Conservation (phyloP, 2,113 vertebrate species). For the Phalacrocorax brasilianus region DNA sequence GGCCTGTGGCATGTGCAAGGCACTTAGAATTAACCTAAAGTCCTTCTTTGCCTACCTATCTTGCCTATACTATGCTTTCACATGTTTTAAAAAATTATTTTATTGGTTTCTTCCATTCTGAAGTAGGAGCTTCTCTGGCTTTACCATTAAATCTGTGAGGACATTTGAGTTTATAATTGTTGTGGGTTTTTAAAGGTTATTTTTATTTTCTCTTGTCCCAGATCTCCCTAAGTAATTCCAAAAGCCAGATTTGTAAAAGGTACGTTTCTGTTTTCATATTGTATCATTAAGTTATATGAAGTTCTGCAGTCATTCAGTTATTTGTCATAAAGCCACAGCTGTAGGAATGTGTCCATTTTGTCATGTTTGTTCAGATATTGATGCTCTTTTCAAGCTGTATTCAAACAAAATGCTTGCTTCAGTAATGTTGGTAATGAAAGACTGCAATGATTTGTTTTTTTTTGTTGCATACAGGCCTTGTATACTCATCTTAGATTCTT, state of each 20-base stretch:
- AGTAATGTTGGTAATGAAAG: background rate
- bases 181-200: background rate
- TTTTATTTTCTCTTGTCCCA: conserved; percentile 55
- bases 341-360: background rate
- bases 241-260: conserved; percentile 77
- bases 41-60: background rate
- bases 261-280: conserved; percentile 31
- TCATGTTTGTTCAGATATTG: background rate
- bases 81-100: background rate
- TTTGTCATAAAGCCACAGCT: background rate
- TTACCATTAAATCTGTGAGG: background rate
- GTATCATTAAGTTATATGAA: background rate
- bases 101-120: background rate
- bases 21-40: background rate
- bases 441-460: background rate
- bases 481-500: conserved; percentile 93
- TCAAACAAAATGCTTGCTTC: background rate
- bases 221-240: conserved; percentile 62
- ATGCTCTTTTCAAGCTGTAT: background rate
- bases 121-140: background rate
- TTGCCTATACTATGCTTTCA: background rate
- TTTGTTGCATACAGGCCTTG: conserved; percentile 82
- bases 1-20: background rate
- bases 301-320: background rate
- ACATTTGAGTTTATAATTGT: background rate